Base-by-base conservation (phyloP, 2,888 invertebrate species). In the Melanophora roralis region DNA sequence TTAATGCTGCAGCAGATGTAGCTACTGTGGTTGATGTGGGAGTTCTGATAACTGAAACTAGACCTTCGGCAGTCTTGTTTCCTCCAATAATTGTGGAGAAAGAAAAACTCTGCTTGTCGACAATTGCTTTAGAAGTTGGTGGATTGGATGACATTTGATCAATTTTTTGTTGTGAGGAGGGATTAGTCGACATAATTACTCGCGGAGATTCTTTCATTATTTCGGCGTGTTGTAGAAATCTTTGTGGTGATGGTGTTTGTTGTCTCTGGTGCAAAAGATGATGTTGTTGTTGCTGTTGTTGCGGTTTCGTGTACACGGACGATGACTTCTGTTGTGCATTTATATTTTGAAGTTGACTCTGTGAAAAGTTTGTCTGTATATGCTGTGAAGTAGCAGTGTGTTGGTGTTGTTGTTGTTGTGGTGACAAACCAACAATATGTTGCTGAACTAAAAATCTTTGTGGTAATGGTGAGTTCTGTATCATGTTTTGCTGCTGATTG, bases 401-500 rank as follows among this genome's bases (percentile, higher is more conserved):
- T 9, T 38, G 55, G 4, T 69, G 78, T 11, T 72, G n/a, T n/a
- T n/a, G 49, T 9, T 53, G 47, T 32, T 51, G 73, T 19, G 86
- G 62, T 14, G 82, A 59, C 23, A 82, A 40, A 11, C 80, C 81
- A 49, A 86, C 83, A 71, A 86, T 85, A 53, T 87, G 88, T 60
- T 86, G 88, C 36, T 85, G 86, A 23, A 86, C 86, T 77, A 87
- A 84, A 23, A 86, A 82, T 65, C 85, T 85, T 60, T 83, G 85
- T 9, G 81, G 53, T 9, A 85, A 84, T 9, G 87, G 85, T 1
- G 88, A 84, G 85, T 84, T 83, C 84, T 89, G 82, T 86, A 89
- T 79, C 78, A 88, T 84, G 85, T 87, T 86, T 32, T 75, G 69
- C 45, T 57, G 60, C 45, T 55, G 81, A 23, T 72, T 51, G 2